Conservation (phyloP, 2,113 vertebrate species). For the Ursus arctos region DNA sequence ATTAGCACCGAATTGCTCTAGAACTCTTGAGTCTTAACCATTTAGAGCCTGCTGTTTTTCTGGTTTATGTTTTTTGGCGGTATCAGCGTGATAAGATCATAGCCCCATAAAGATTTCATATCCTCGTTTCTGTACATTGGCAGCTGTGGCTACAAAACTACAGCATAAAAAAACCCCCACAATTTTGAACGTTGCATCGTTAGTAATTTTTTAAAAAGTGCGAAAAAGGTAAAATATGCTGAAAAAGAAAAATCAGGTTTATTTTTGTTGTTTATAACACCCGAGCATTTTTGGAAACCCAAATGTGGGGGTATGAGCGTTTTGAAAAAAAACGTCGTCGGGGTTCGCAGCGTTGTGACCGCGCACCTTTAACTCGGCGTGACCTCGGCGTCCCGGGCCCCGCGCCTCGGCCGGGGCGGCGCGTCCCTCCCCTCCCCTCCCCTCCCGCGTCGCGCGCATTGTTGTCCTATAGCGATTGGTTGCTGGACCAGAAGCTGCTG, state of each 20-base stretch:
- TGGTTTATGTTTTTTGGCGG: background rate
- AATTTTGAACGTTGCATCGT: slow-evolving; percentile 3
- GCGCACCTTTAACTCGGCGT: slow-evolving; percentile 45
- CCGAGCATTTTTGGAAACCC: background rate
- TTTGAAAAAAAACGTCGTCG: background rate
- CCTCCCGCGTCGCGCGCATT: background rate
- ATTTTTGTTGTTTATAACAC: background rate
- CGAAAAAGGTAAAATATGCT: background rate
- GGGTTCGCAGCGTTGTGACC: background rate
- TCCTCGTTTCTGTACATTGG: background rate
- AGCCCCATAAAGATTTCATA: background rate
- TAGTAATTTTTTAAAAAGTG: background rate
- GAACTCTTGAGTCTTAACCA: slow-evolving; percentile 40
- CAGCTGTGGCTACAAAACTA: background rate
- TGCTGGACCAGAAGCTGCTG: slow-evolving; percentile 72
- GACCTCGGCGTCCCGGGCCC: slow-evolving; percentile 10
- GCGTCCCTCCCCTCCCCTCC: background rate
- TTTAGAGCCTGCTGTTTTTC: background rate
- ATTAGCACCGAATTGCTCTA: background rate
- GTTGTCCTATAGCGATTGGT: slow-evolving; percentile 71
- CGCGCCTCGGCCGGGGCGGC: background rate
- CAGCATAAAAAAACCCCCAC: background rate
- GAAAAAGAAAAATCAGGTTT: background rate
- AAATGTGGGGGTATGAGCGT: background rate
- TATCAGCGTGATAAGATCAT: too few relatives aligned